Conservation (phyloP, 2,113 vertebrate species). For the Erythrocercus mccallii region DNA sequence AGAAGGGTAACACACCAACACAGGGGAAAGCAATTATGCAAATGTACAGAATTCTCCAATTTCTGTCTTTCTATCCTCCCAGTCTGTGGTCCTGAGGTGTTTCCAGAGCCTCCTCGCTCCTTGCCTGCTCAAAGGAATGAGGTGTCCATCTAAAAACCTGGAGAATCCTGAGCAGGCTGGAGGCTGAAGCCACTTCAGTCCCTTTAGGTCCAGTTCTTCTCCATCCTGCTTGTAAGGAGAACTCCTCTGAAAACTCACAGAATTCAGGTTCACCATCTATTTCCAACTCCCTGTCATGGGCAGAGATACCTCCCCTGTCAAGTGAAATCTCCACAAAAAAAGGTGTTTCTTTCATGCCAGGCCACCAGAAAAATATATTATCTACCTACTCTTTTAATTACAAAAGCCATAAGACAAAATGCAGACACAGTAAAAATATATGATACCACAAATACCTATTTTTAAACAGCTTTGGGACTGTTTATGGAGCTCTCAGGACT, state of each 20-base stretch:
- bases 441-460: conserved; percentile 58
- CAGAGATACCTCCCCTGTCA: background rate
- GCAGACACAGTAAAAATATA: conserved; percentile 52
- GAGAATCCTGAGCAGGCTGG: background rate
- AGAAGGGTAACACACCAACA: background rate
- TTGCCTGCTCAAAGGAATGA: background rate
- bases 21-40: background rate
- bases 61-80: background rate
- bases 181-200: background rate
- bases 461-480: conserved; percentile 32
- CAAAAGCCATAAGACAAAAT: conserved; percentile 58
- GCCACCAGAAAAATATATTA: conserved; percentile 16
- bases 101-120: background rate
- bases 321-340: background rate
- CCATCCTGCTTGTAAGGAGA: background rate
- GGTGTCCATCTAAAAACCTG: background rate
- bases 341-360: background rate
- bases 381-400: conserved; percentile 66
- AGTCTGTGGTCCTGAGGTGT: background rate
- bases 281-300: background rate
- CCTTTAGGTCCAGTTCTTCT: background rate
- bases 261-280: background rate
- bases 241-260: background rate
- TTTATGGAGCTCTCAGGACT: conserved; percentile 51
- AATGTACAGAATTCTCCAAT: background rate